Evolutionary conservation across 2,797 vertebrate species (phyloP), one percentile per base, ranked within the genome.

Genomic region (Neosalanx taihuensis): DNA sequence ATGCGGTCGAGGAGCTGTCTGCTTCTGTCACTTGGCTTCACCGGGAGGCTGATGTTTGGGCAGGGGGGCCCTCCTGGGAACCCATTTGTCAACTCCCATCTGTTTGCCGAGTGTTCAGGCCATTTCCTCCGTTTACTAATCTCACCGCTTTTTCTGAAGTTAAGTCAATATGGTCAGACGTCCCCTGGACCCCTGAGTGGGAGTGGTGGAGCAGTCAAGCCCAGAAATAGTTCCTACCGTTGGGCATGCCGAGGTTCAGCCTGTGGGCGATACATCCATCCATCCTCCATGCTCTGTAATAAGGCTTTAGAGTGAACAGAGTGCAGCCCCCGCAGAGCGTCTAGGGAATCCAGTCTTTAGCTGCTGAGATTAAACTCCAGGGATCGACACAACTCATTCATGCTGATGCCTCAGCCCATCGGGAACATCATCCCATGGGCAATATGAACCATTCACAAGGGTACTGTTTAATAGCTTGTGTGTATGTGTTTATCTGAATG

Each of bases 321-420:
- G 64, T 30, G 23, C 64, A 17, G 64, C 41, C 20, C 66, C 66
- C 13, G n/a, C 29, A 56, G 67, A 68, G 72, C 18, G 4, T 74
- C 72, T 72, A 20, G 35, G 60, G 33, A 84, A 77, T 72, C 31
- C 35, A 70, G 51, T 58, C 51, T 57, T 68, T 58, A 58, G 67
- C 51, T 68, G 26, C 33, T 69, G 9, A 29, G 56, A 59, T 37
- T 26, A 59, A 60, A 59, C 67, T 59, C 33, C 20, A 23, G 67
- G n/a, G 69, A 62, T 81, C 31, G 70, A 46, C 26, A 51, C 68
- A 64, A 65, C 26, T 79, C 76, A 76, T 76, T 79, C 72, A 75
- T 74, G 33, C 53, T 66, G 31, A 41, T 66, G 46, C 71, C 61
- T 70, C 23, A 67, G 12, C 5, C 65, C 65, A 75, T 75, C 56